Conservation (phyloP, 2,797 vertebrate genomes). For the Streptopelia turtur region DNA sequence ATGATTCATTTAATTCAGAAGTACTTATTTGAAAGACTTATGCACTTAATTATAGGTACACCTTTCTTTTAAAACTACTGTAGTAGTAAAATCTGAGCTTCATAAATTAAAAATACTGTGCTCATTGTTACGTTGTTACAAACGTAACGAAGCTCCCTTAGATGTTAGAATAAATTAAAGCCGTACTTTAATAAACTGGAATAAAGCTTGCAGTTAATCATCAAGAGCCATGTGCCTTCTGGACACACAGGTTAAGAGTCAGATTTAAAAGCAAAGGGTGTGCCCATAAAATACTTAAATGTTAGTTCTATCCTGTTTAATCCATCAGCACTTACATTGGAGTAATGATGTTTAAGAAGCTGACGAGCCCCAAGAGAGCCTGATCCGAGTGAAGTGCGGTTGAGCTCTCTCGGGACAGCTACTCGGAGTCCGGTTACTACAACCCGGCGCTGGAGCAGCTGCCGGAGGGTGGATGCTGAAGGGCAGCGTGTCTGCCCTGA, state of each 20-base stretch:
- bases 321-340: not conserved
- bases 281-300: not conserved
- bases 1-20: constrained; percentile 23
- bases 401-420: not conserved
- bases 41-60: constrained; percentile 36
- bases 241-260: constrained; percentile 4
- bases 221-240: constrained; percentile 10
- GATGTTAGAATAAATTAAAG: constrained; percentile 51
- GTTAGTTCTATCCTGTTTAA: not conserved
- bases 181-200: constrained; percentile 32
- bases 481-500: constrained; percentile 6
- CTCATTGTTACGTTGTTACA: constrained; percentile 21
- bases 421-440: not conserved
- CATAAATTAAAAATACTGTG: constrained; percentile 24
- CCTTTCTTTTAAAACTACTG: constrained; percentile 37
- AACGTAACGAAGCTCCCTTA: not conserved
- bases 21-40: constrained; percentile 32
- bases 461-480: not conserved
- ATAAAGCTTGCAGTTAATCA: constrained; percentile 49
- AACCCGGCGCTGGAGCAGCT: not conserved
- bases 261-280: constrained; percentile 32
- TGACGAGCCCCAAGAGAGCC: not conserved
- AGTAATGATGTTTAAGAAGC: not conserved
- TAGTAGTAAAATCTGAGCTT: constrained; percentile 49
- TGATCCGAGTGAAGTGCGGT: not conserved